Base-by-base conservation (phyloP, 1,140 invertebrate genomes). In the Gryllus bimaculatus region DNA sequence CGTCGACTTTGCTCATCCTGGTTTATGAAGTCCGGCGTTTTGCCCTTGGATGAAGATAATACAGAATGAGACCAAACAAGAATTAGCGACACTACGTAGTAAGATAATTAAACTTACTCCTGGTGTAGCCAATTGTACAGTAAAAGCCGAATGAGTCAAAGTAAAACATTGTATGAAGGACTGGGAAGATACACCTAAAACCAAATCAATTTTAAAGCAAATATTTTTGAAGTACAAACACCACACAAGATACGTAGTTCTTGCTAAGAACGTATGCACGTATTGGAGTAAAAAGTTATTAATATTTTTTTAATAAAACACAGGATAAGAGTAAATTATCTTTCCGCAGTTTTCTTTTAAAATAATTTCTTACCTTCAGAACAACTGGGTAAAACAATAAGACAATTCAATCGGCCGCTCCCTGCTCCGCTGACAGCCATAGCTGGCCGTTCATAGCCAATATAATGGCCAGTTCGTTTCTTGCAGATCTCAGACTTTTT, bases 141-240 rank as follows among this genome's bases (percentile, higher is more conserved):
- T 83, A 80, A 87, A 87, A 47, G 83, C 85, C 48, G 85, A 84
- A 78, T 84, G 85, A 1, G 85, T 82, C 8, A 88, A 78, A 39
- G 83, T 86, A 81, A 86, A 87, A 8, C 85, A 84, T 75, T 87
- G 86, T 21, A 87, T 84, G 82, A 88, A 88, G 18, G 86, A 87
- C 77, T 84, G 84, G 21, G 85, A 83, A 20, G 85, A 85, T 8
- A 87, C 86, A 75, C 86, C 87, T 88, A 81, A 76, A 76, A 80
- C 74, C 18, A 81, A 18, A 73, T 54, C 15, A 49, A 39, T 26
- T 47, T 8, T 20, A 18, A 78, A 8, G 12, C 6, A 0, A 39
- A 39, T 39, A 1, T 39, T 39, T 39, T 39, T 39, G 6, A 18
- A 10, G 77, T n/a, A 49, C 7, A 78, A 78, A n/a, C 47, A 8